These are phyloP conservation scores for Sebastolobus altivelis DNA, from an alignment of 2,797 vertebrate genomes.

Conservation along the genomic window DNA sequence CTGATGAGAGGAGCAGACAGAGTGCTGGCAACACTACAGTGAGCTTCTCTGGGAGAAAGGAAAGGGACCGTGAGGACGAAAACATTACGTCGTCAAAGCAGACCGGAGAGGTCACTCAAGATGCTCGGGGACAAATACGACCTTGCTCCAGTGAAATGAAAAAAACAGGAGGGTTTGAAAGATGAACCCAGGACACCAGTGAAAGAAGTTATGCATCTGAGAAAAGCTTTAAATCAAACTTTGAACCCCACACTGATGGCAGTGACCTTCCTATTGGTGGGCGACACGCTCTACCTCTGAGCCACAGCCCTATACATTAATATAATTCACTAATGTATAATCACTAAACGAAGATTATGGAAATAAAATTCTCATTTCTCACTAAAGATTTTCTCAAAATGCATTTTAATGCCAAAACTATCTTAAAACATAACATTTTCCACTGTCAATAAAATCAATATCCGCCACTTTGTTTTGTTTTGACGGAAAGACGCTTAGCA, in stretches of 20 bases:
- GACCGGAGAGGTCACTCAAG: constrained; percentile 62
- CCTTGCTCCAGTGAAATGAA: constrained; percentile 15
- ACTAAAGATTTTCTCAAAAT: too few relatives aligned
- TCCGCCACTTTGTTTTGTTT: too few relatives aligned
- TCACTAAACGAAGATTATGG: too few relatives aligned
- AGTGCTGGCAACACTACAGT: constrained; percentile 67
- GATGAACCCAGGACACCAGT: constrained; percentile 4
- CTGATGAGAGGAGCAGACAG: constrained; percentile 82
- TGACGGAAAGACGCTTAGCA: too few relatives aligned
- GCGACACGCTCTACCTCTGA: too few relatives aligned
- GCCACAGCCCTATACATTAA: too few relatives aligned
- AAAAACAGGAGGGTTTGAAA: neutral
- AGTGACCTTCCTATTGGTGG: too few relatives aligned
- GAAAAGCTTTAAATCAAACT: neutral
- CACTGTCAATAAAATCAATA: too few relatives aligned
- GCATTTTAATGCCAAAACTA: too few relatives aligned
- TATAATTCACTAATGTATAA: too few relatives aligned
- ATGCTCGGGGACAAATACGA: constrained; percentile 46
- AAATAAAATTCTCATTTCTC: too few relatives aligned
- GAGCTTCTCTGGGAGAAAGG: constrained; percentile 60
- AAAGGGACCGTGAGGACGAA: constrained; percentile 60
- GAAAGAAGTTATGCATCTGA: neutral
- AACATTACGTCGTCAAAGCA: constrained; percentile 70
- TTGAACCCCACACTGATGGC: neutral
- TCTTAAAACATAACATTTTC: too few relatives aligned